These are phyloP conservation scores for Hydractinia echinata DNA, from an alignment of 30 jellyfish, hydroid and myxozoan genomes.

Conservation along the genomic window DNA sequence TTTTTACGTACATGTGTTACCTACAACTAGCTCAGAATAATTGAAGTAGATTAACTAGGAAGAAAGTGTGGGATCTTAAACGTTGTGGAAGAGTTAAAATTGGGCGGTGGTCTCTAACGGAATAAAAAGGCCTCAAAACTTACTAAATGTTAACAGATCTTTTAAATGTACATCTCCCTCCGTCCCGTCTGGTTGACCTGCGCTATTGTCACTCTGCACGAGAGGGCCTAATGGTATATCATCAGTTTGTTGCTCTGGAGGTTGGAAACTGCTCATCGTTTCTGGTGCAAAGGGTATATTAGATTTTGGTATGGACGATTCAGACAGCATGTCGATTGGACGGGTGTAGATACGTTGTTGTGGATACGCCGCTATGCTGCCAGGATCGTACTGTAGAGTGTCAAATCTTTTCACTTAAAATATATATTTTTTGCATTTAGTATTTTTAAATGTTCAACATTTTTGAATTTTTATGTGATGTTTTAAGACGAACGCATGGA, in stretches of 20 bases:
- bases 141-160: constrained; percentile 28
- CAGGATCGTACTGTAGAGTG: neutral
- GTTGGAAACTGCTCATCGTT: neutral
- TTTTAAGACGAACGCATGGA: too few species aligned
- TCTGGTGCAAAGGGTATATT: constrained; percentile 23
- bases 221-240: constrained; percentile 36
- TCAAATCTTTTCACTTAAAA: constrained; percentile 1
- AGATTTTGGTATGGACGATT: neutral
- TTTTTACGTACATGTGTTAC: too few species aligned
- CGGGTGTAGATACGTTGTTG: too few species aligned
- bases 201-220: constrained; percentile 9
- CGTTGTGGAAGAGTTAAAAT: neutral
- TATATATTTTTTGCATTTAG: too few species aligned
- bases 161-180: constrained; percentile 29
- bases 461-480: too few species aligned
- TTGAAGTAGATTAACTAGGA: too few species aligned
- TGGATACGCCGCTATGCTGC: neutral
- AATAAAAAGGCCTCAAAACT: neutral
- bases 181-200: constrained; percentile 5
- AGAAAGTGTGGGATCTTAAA: too few species aligned
- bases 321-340: too few species aligned
- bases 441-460: too few species aligned
- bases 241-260: constrained; percentile 4
- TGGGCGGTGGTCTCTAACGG: neutral
- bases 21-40: too few species aligned